Percentiles rank a stretch among this genome's conserved stretches.
Evolutionary conservation across 2,113 vertebrate genomes (phyloP).

Genomic region (Callionymus lyra): DNA sequence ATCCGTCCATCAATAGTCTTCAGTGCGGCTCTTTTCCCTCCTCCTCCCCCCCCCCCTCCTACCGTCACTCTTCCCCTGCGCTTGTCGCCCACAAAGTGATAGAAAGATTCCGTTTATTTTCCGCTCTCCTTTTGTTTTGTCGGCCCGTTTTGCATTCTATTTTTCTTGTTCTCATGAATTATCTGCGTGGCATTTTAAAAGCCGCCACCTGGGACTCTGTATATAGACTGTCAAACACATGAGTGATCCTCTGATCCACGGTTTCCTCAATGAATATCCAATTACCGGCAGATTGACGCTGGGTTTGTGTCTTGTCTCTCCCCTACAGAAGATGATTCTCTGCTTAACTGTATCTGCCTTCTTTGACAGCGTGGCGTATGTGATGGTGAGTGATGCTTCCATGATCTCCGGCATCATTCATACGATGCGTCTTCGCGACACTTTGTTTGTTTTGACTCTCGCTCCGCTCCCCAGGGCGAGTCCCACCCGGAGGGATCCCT

Average conservation of each 20-base stretch:
- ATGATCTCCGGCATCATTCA: conserved; percentile 4
- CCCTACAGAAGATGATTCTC: conserved; percentile 71
- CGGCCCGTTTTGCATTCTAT: background rate
- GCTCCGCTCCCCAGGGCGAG: conserved; percentile 49
- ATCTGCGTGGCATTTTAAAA: conserved; percentile 13
- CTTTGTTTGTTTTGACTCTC: conserved; percentile 3
- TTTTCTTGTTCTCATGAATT: too few relatives aligned
- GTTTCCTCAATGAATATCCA: conserved; percentile 28
- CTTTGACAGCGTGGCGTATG: conserved; percentile 73
- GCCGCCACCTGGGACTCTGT: conserved; percentile 15
- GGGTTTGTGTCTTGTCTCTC: conserved; percentile 9
- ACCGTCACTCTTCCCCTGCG: conserved; percentile 11
- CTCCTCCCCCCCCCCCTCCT: too few relatives aligned
- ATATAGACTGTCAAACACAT: conserved; percentile 25
- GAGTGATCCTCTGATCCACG: conserved; percentile 29
- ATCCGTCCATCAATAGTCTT: conserved; percentile 57
- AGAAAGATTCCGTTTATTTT: conserved; percentile 14
- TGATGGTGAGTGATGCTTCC: conserved; percentile 67
- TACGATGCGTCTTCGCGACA: background rate
- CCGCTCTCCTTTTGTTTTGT: background rate
- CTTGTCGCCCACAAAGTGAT: conserved; percentile 34
- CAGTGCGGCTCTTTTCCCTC: conserved; percentile 19
- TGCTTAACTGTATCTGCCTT: conserved; percentile 71
- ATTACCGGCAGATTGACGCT: conserved; percentile 5
- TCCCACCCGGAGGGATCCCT: conserved; percentile 61